A percentile compares a stretch with the other conserved stretches of the same genome.
These are phyloP conservation scores for Chrosomus eos DNA, from an alignment of 2,797 vertebrate genomes.

Conservation along the genomic window DNA sequence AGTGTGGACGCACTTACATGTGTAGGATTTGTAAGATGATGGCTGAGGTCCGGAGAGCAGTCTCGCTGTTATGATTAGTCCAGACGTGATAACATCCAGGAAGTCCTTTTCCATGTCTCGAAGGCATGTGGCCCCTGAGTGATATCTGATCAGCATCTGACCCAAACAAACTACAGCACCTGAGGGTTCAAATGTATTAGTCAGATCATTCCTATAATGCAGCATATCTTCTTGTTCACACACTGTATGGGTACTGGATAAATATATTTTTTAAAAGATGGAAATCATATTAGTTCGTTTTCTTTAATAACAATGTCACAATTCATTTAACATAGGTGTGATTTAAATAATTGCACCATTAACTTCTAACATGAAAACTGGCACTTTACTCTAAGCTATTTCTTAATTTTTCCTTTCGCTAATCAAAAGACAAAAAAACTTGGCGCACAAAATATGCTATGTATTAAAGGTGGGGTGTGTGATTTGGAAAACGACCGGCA, in stretches of 20 bases:
- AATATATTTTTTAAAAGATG: not conserved
- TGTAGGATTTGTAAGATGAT: slow-evolving; percentile 57
- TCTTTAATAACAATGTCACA: not conserved
- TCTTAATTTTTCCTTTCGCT: not conserved
- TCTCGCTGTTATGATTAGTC: slow-evolving; percentile 76
- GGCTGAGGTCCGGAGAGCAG: slow-evolving; percentile 52
- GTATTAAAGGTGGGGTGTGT: too few relatives aligned
- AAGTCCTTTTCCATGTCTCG: slow-evolving; percentile 69
- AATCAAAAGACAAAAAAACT: not conserved
- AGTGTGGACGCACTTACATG: not conserved
- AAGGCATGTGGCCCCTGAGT: slow-evolving; percentile 55
- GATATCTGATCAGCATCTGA: slow-evolving; percentile 76
- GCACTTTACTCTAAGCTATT: not conserved
- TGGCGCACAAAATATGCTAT: not conserved
- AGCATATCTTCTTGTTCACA: not conserved
- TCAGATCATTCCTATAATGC: not conserved
- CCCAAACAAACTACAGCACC: not conserved
- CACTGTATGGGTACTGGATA: not conserved
- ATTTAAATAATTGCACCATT: not conserved
- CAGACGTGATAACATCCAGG: slow-evolving; percentile 75
- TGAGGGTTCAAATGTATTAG: not conserved
- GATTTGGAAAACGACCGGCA: too few relatives aligned
- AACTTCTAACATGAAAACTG: not conserved
- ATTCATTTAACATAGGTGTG: not conserved
- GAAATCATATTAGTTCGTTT: not conserved